Base-by-base conservation (phyloP, 2,113 vertebrate species). In the Psittacula cyanocephala region DNA sequence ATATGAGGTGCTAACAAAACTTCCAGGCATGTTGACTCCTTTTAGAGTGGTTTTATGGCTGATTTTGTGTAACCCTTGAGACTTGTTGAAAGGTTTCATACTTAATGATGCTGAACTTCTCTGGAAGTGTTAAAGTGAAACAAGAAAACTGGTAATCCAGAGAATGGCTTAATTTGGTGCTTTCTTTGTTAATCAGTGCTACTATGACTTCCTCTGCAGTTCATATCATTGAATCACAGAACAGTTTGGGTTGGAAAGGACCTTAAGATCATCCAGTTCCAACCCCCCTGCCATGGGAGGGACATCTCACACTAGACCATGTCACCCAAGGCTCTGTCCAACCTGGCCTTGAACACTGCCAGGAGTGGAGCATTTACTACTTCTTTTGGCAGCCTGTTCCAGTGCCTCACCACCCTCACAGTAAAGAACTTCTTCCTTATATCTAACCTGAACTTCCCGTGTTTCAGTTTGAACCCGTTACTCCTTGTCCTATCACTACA, bases 1-100 rank as follows among this genome's bases (percentile, higher is more conserved):
- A 15, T 89, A 28, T 91, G 57, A 43, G 88, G 88, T 91, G 93
- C 81, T 81, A 92, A 81, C 77, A 62, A 65, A 91, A 33, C 55
- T 49, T 90, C 11, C 65, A 84, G 86, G 70, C 52, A 7, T 13
- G 23, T 81, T 0, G 2, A 9, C 52, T 84, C 13, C 31, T 53
- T 77, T 35, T 25, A 31, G 44, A 46, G 76, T 11, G 13, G 5
- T 39, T 76, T 70, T 50, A 22, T 57, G 50, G 57, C 43, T 69
- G 44, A 33, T n/a, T 6, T 13, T 59, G n/a, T 53, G 43, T 46
- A 33, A 43, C 60, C 60, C 76, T 22, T 24, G 71, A 60, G 84
- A 63, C 37, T 46, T 9, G 3, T 7, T 49, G 43, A 29, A 25
- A 52, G 31, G 17, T 17, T 78, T 14, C 53, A 7, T 67, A 1